A percentile compares a stretch with the other conserved stretches of the same genome.
Conservation (phyloP, 2,888 invertebrate species). For the Hydroisotoma schaefferi region DNA sequence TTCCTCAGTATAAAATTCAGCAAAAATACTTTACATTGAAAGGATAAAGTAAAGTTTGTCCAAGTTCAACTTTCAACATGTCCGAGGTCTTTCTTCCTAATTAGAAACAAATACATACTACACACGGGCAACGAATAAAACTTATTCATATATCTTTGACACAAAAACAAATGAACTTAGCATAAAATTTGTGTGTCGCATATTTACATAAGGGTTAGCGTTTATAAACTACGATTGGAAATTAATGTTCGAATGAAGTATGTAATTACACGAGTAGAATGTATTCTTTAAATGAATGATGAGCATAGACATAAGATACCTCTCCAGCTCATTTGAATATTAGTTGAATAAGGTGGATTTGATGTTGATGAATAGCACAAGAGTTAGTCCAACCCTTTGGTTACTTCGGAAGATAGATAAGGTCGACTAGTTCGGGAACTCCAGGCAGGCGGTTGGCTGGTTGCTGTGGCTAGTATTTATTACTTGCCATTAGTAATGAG, state of each 20-base stretch:
- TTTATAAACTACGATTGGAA: conserved; percentile 6
- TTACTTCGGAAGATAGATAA: conserved; percentile 1
- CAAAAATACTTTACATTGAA: too few relatives aligned
- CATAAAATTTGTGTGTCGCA: neutral
- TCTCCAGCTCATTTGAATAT: conserved; percentile 14
- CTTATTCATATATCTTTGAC: too few relatives aligned
- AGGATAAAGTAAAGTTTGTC: too few relatives aligned
- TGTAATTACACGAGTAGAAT: conserved; percentile 14
- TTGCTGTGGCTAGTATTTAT: conserved; percentile 7
- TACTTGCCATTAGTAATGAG: neutral
- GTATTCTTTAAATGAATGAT: conserved; percentile 13
- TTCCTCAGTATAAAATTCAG: too few relatives aligned
- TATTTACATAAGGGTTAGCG: neutral
- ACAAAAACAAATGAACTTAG: too few relatives aligned
- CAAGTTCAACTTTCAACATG: too few relatives aligned
- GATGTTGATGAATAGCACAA: conserved; percentile 17
- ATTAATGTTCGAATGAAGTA: conserved; percentile 10
- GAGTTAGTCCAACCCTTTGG: neutral
- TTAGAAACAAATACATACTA: too few relatives aligned
- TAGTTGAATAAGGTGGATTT: conserved; percentile 15
- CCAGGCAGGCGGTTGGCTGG: conserved; percentile 1
- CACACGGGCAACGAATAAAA: too few relatives aligned
- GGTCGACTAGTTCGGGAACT: neutral
- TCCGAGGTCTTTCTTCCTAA: too few relatives aligned
- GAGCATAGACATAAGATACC: conserved; percentile 1